These are phyloP conservation scores for Agrilus biguttatus DNA, from an alignment of 2,888 invertebrate species.

Conservation along the genomic window DNA sequence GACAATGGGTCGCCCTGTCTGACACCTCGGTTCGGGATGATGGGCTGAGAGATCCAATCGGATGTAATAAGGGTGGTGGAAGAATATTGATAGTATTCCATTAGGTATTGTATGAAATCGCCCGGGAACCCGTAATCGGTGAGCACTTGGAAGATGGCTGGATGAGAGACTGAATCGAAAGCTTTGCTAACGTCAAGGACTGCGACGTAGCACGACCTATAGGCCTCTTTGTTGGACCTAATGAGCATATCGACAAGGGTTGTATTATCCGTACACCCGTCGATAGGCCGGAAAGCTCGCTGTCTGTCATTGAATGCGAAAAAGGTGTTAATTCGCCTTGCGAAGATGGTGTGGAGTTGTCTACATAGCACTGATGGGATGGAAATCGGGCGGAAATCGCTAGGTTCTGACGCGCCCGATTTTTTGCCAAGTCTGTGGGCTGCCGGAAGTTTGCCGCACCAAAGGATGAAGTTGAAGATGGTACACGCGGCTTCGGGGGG, in stretches of 20 bases:
- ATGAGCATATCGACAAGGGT: constrained; percentile 12
- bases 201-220: too few relatives aligned
- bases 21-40: constrained; percentile 18
- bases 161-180: too few relatives aligned
- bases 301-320: constrained; percentile 6
- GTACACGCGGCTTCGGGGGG: too few relatives aligned
- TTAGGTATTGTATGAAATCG: too few relatives aligned
- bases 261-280: constrained; percentile 11
- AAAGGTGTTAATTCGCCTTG: constrained; percentile 3
- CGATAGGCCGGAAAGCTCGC: constrained; percentile 12
- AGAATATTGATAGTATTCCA: too few relatives aligned
- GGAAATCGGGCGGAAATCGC: constrained; percentile 16
- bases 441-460: too few relatives aligned
- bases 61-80: too few relatives aligned
- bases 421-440: too few relatives aligned
- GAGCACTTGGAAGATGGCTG: not conserved
- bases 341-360: constrained; percentile 16
- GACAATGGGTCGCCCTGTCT: constrained; percentile 22
- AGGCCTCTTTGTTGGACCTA: not conserved
- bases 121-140: not conserved
- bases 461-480: too few relatives aligned
- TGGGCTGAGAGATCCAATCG: constrained; percentile 8
- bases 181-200: too few relatives aligned
- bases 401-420: constrained; percentile 3
- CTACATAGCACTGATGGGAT: constrained; percentile 15